Evolutionary conservation across 2,113 vertebrate genomes (phyloP).

Genomic region (Orycteropus afer): DNA sequence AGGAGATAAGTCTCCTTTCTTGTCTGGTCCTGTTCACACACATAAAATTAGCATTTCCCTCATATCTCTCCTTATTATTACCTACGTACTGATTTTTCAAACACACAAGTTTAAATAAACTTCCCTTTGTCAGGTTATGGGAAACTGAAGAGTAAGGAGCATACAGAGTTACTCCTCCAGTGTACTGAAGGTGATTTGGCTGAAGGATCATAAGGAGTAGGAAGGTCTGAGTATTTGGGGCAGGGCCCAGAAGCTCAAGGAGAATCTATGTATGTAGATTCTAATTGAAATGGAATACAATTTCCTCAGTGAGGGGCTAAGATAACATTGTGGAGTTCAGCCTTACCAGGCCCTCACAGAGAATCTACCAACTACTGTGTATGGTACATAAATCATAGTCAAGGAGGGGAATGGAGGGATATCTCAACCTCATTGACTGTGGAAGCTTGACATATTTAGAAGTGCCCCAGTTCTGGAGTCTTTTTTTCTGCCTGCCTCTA

Average conservation of each 20-base stretch:
- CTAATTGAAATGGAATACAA: background rate
- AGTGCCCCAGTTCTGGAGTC: background rate
- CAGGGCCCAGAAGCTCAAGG: background rate
- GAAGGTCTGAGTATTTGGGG: background rate
- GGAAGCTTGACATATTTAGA: background rate
- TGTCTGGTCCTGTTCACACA: background rate
- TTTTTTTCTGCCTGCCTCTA: background rate
- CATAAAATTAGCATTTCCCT: background rate
- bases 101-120: constrained; percentile 22
- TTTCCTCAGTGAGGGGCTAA: background rate
- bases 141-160: background rate
- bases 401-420: background rate
- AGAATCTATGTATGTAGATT: background rate
- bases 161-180: background rate
- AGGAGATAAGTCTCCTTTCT: background rate
- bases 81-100: background rate
- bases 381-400: background rate
- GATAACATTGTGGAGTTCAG: background rate
- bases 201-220: background rate
- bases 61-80: background rate
- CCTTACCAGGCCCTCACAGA: background rate
- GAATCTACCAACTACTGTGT: background rate
- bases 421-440: background rate
- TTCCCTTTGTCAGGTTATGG: background rate
- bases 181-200: background rate